Base-by-base conservation (phyloP, 2,797 vertebrate genomes). In the Silurus lanzhouensis region DNA sequence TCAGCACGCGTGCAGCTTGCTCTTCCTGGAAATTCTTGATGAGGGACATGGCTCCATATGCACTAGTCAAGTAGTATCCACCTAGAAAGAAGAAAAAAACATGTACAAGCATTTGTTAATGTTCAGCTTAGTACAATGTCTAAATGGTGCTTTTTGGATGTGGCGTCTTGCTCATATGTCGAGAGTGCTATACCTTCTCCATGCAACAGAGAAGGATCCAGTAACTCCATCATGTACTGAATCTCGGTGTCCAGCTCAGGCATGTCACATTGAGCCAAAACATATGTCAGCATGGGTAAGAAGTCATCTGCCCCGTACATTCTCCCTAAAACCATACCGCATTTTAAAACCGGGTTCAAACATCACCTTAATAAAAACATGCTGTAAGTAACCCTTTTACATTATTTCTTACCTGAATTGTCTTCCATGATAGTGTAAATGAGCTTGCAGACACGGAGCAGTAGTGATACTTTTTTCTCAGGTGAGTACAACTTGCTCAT, bases 11-110 rank as follows among this genome's bases (percentile, higher is more conserved):
- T 0, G 98, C 97, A 0, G 98, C 98, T 91, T 99, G 98, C 60
- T 99, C 97, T 88, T 99, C 98, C 92, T 99, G 97, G 92, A 99
- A 98, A 92, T 99, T 99, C 93, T 97, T 98, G 90, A 99, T 98
- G 85, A 99, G 94, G 6, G 97, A 96, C 92, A 99, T 96, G 70
- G 98, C 97, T 86, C 97, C 98, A 0, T 99, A 99, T 12, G 97
- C 96, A 0, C 98, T 99, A 20, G 98, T 99, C 96, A 99, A 91
- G 91, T 99, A 99, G 90, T 99, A 99, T 9, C 98, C 98, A 19
- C 97, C 98, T 99, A 91, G 0, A 82, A 89, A 86, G 46, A 64
- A 83, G 31, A 66, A 20, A 83, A 4, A 58, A 61, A 63, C 13
- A 22, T 38, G 38, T 38, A 38, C 38, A 38, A 38, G 38, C 38